These are phyloP conservation scores for Andrena flavipes DNA, from an alignment of 2,888 invertebrate genomes.

Conservation along the genomic window DNA sequence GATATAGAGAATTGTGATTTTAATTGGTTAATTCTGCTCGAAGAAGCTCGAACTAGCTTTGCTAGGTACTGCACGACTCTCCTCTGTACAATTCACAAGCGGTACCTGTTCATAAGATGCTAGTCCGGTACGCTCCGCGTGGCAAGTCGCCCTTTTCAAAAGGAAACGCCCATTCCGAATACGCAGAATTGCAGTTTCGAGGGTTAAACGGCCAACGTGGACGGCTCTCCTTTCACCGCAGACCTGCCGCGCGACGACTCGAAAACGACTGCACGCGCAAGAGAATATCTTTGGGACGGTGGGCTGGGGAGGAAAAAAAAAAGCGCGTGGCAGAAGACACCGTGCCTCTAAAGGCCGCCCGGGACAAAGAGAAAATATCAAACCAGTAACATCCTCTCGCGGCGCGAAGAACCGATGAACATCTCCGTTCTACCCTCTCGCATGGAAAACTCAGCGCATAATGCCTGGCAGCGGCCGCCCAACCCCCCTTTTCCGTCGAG, in stretches of 20 bases:
- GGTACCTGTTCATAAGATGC: not conserved
- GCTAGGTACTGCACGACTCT: too few species aligned
- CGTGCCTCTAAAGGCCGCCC: constrained; percentile 46
- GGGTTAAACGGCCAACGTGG: constrained; percentile 18
- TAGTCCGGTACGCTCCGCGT: not conserved
- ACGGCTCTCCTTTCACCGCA: constrained; percentile 21
- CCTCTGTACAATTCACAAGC: not conserved
- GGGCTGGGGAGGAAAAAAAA: constrained; percentile 3
- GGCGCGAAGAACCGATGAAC: constrained; percentile 62
- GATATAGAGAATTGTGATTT: too few species aligned
- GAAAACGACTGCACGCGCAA: constrained; percentile 20
- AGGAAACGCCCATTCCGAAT: not conserved
- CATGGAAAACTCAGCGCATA: constrained; percentile 61
- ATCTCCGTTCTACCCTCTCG: constrained; percentile 59
- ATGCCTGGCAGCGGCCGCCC: constrained; percentile 48
- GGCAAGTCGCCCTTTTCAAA: not conserved
- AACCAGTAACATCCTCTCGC: constrained; percentile 58
- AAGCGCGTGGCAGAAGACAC: constrained; percentile 42
- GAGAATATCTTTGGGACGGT: constrained; percentile 31
- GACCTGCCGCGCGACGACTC: constrained; percentile 21
- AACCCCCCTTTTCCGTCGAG: constrained; percentile 31
- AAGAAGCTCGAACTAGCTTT: too few species aligned
- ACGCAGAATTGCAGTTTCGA: not conserved
- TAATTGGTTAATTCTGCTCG: too few species aligned
- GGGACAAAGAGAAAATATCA: constrained; percentile 58